A percentile compares a stretch with the other conserved stretches of the same genome.
Evolutionary conservation across 2,888 invertebrate species (phyloP).

Genomic region (Unio pictorum): DNA sequence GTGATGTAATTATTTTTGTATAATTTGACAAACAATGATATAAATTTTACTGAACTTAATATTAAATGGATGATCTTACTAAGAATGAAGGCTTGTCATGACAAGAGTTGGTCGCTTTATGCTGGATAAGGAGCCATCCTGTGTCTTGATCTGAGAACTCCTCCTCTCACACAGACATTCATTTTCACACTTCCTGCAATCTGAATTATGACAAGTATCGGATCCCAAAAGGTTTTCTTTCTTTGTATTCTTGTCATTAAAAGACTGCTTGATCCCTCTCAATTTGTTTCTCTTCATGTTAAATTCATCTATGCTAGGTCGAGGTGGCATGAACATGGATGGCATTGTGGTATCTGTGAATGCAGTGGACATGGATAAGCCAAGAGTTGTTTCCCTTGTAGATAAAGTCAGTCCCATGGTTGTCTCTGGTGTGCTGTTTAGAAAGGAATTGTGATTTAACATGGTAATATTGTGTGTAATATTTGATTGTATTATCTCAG

Average conservation of each 20-base stretch:
- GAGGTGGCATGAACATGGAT: slow-evolving; percentile 21
- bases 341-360: slow-evolving; percentile 41
- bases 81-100: slow-evolving; percentile 58
- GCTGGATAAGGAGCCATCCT: slow-evolving; percentile 7
- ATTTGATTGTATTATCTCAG: too few relatives aligned
- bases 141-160: neutral
- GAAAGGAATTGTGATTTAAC: too few relatives aligned
- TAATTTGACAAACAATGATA: neutral
- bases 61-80: slow-evolving; percentile 36
- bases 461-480: too few relatives aligned
- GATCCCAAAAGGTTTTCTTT: too few relatives aligned
- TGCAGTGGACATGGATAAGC: slow-evolving; percentile 49
- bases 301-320: slow-evolving; percentile 53
- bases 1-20: too few relatives aligned
- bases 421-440: too few relatives aligned
- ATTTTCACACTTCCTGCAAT: too few relatives aligned
- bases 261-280: slow-evolving; percentile 8
- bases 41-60: neutral
- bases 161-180: too few relatives aligned
- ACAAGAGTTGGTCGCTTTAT: slow-evolving; percentile 49
- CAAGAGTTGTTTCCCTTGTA: slow-evolving; percentile 36
- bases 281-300: slow-evolving; percentile 16
- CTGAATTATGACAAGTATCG: too few relatives aligned
- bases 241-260: neutral
- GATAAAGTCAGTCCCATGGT: slow-evolving; percentile 6